phyloP scores from a whole-genome alignment of 2,113 vertebrate species.

The Neolamprologus hecqui region DNA sequence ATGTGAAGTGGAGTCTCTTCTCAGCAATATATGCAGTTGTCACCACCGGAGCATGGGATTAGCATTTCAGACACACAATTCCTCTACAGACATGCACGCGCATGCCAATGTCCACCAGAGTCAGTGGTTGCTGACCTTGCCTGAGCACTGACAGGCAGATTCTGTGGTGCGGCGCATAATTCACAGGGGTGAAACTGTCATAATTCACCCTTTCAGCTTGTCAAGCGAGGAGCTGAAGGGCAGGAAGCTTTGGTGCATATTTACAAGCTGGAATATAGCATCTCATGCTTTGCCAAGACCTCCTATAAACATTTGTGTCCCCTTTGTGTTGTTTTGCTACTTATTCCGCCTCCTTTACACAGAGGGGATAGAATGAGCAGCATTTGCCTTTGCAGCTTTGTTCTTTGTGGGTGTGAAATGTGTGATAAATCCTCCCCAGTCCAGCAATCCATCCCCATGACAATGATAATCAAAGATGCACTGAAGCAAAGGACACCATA shows the following conservation, averaged over 20 bases:
- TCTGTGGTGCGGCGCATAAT: neutral
- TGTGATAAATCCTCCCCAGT: constrained; percentile 15
- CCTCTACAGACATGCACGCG: neutral
- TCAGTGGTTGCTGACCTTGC: constrained; percentile 13
- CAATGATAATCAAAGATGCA: constrained; percentile 40
- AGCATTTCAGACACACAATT: constrained; percentile 10
- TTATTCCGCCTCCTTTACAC: neutral
- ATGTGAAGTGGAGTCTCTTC: neutral
- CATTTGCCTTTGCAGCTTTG: constrained; percentile 2
- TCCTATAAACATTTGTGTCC: neutral
- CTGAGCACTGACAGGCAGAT: neutral
- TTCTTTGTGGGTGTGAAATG: constrained; percentile 10
- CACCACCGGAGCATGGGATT: constrained; percentile 19
- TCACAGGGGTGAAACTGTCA: neutral
- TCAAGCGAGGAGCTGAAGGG: neutral
- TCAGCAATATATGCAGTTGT: constrained; percentile 5
- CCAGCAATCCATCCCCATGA: constrained; percentile 14
- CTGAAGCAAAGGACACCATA: constrained; percentile 11
- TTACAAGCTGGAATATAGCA: neutral
- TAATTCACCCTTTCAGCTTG: neutral
- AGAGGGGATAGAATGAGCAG: neutral
- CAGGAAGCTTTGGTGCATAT: neutral
- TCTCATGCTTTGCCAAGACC: neutral
- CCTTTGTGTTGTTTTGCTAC: neutral
- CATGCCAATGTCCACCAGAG: neutral